Evolutionary conservation across 2,888 invertebrate genomes (phyloP).

Genomic region (Opisthograptis luteolata): DNA sequence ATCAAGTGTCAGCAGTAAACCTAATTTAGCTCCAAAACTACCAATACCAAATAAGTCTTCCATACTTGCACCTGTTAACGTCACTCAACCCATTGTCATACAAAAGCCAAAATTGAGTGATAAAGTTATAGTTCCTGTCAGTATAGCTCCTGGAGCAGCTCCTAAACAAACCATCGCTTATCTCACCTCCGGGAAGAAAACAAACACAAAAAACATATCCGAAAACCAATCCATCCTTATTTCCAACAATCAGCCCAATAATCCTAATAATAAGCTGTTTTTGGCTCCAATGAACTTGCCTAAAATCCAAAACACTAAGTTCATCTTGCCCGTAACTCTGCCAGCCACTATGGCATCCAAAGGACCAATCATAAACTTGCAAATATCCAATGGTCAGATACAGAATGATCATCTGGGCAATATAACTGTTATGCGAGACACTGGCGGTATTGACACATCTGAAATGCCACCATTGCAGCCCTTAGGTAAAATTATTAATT

Average conservation of each 20-base stretch:
- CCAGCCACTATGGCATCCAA: constrained; percentile 84
- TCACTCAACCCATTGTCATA: constrained; percentile 82
- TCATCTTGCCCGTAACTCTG: constrained; percentile 78
- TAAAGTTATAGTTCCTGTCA: constrained; percentile 80
- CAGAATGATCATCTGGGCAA: constrained; percentile 85
- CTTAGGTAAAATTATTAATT: constrained; percentile 57
- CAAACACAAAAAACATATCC: constrained; percentile 60
- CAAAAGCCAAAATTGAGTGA: constrained; percentile 81
- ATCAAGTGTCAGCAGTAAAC: constrained; percentile 71
- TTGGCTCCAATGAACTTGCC: constrained; percentile 84
- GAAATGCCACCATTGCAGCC: constrained; percentile 78
- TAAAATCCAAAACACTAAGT: constrained; percentile 82
- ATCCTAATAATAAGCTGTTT: constrained; percentile 80
- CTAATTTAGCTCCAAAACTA: constrained; percentile 73
- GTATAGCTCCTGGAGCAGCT: constrained; percentile 65
- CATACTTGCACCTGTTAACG: constrained; percentile 68
- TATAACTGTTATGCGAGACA: constrained; percentile 85
- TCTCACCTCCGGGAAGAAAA: constrained; percentile 83
- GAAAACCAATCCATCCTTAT: constrained; percentile 78
- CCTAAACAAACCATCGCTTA: constrained; percentile 82
- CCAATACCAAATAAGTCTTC: constrained; percentile 67
- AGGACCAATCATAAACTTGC: constrained; percentile 86
- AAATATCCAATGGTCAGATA: constrained; percentile 87
- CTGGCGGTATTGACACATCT: constrained; percentile 55
- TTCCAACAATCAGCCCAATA: constrained; percentile 73